Percentiles rank a stretch among this genome's conserved stretches.
phyloP scores from a whole-genome alignment of 2,888 invertebrate species.

The Therioaphis trifolii region DNA sequence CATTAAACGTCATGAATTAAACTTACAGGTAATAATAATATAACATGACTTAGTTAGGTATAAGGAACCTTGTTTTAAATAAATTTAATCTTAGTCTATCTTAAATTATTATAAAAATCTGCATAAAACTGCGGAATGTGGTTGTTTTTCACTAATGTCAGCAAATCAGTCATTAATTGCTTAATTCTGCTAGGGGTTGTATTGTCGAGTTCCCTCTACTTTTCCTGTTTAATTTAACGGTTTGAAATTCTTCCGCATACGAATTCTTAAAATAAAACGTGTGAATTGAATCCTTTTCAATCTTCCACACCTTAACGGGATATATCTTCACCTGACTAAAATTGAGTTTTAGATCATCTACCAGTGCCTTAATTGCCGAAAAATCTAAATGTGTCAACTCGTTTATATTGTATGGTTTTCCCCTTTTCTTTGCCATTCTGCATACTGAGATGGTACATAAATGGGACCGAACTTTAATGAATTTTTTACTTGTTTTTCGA shows the following conservation, averaged over 20 bases:
- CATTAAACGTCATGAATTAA: conserved; percentile 21
- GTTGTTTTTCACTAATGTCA: conserved; percentile 37
- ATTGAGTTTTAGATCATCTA: conserved; percentile 23
- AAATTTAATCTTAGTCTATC: conserved; percentile 18
- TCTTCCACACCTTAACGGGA: too few relatives aligned
- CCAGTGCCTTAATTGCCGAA: conserved; percentile 35
- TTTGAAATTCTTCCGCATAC: neutral
- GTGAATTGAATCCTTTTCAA: too few relatives aligned
- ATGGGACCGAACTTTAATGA: conserved; percentile 48
- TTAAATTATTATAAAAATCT: conserved; percentile 33
- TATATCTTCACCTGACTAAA: conserved; percentile 11
- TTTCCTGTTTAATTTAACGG: conserved; percentile 19
- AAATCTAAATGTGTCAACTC: too few relatives aligned
- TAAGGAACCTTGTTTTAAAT: conserved; percentile 38
- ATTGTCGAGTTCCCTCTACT: conserved; percentile 5
- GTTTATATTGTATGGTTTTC: conserved; percentile 35
- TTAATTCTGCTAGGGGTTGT: conserved; percentile 2
- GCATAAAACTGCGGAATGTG: conserved; percentile 40
- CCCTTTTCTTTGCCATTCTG: conserved; percentile 42
- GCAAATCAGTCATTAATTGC: conserved; percentile 25
- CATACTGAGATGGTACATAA: conserved; percentile 51
- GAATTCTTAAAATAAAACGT: too few relatives aligned
- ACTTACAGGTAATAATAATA: conserved; percentile 27
- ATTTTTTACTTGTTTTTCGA: conserved; percentile 55
- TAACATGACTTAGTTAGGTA: too few relatives aligned